These are phyloP conservation scores for Trachemys scripta DNA, from an alignment of 2,113 vertebrate species.

Conservation along the genomic window DNA sequence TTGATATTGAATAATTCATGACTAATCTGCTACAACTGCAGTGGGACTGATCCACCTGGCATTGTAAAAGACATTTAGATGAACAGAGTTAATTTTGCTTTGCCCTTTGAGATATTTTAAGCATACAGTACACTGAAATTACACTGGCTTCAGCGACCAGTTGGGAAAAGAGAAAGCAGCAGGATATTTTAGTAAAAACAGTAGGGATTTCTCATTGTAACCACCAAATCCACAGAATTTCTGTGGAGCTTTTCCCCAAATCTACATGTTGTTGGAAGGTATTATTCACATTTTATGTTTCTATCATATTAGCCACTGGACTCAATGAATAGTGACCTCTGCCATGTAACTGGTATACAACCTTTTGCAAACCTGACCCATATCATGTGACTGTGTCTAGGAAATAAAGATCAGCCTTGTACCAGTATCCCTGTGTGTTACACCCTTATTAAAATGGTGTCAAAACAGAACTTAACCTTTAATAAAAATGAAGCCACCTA, in stretches of 20 bases:
- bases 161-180: not conserved
- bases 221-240: not conserved
- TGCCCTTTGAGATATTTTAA: constrained; percentile 25
- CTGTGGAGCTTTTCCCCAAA: not conserved
- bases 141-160: not conserved
- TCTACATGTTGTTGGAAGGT: not conserved
- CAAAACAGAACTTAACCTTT: not conserved
- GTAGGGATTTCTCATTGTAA: not conserved
- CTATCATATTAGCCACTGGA: not conserved
- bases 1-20: constrained; percentile 78
- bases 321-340: not conserved
- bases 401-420: not conserved
- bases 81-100: constrained; percentile 42
- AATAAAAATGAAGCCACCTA: not conserved
- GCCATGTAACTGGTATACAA: not conserved
- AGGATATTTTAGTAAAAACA: not conserved
- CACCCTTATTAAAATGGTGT: not conserved
- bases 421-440: rapidly evolving
- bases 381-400: not conserved
- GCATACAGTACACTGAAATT: not conserved
- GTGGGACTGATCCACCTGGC: constrained; percentile 33
- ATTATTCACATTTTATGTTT: not conserved
- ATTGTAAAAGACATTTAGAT: constrained; percentile 35
- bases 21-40: constrained; percentile 56
- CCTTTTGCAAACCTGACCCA: not conserved